Conservation (phyloP, 2,888 invertebrate species). For the Diadegma fenestrale region DNA sequence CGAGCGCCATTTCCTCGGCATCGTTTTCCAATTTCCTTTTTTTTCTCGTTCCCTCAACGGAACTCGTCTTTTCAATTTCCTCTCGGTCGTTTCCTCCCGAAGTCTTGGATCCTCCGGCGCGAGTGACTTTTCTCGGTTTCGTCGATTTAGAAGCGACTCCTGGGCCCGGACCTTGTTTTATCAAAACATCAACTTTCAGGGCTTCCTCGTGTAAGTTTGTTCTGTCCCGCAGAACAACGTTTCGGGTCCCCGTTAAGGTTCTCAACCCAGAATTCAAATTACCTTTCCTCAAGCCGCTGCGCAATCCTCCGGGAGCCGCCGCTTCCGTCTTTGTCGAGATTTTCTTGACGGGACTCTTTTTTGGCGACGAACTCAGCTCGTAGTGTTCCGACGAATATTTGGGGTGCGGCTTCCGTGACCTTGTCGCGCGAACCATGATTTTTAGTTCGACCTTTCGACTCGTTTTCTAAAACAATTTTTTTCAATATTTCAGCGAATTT, state of each 20-base stretch:
- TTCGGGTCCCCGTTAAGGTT: constrained; percentile 37
- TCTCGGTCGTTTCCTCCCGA: constrained; percentile 7
- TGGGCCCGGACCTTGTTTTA: constrained; percentile 66
- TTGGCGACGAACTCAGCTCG: neutral
- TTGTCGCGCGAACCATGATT: constrained; percentile 62
- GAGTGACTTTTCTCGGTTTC: constrained; percentile 20
- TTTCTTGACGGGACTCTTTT: neutral
- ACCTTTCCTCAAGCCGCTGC: constrained; percentile 54
- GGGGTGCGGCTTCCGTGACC: constrained; percentile 37
- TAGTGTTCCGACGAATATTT: constrained; percentile 43
- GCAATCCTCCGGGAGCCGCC: neutral
- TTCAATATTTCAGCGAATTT: neutral
- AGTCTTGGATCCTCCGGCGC: neutral
- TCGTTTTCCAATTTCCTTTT: constrained; percentile 4
- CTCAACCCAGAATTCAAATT: constrained; percentile 51
- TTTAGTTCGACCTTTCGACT: neutral
- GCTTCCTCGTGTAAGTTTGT: constrained; percentile 67
- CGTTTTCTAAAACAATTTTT: constrained; percentile 40
- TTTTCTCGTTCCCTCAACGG: neutral
- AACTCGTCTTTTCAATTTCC: neutral
- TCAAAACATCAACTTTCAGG: constrained; percentile 68
- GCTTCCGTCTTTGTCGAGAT: neutral
- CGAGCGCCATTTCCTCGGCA: neutral
- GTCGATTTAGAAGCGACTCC: constrained; percentile 13
- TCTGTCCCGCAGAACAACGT: constrained; percentile 70